phyloP scores from a whole-genome alignment of 2,797 vertebrate genomes.

The Mormyrops boulengeri region DNA sequence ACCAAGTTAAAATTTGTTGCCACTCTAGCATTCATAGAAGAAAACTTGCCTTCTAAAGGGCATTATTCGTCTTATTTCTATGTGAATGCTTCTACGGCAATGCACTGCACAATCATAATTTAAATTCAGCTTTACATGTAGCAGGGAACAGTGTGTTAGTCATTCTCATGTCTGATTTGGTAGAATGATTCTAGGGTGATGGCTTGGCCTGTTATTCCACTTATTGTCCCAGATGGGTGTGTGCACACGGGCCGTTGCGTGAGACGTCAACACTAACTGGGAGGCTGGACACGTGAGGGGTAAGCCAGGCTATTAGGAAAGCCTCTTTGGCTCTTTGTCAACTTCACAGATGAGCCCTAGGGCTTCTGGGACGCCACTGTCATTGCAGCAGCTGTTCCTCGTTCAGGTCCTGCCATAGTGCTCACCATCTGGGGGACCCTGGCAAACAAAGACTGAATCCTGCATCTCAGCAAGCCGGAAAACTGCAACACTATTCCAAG shows the following conservation, averaged over 20 bases:
- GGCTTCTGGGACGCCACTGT: background rate
- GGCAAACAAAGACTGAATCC: background rate
- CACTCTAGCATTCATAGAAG: background rate
- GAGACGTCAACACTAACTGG: constrained; percentile 20
- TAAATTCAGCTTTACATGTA: background rate
- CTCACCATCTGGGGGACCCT: background rate
- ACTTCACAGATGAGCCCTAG: background rate
- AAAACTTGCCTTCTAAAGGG: background rate
- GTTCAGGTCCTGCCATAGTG: constrained; percentile 3
- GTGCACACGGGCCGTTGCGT: constrained; percentile 8
- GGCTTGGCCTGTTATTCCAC: constrained; percentile 4
- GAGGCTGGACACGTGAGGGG: constrained; percentile 14
- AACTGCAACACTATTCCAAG: background rate
- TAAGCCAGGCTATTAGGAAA: constrained; percentile 29
- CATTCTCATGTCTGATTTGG: background rate
- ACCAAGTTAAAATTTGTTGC: constrained; percentile 9
- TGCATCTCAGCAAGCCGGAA: background rate
- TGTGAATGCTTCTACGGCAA: background rate
- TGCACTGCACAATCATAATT: background rate
- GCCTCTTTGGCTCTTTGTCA: constrained; percentile 26
- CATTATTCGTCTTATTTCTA: background rate
- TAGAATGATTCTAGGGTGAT: constrained; percentile 15
- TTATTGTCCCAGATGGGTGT: background rate
- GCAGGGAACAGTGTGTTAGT: background rate
- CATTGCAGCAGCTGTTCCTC: constrained; percentile 17